Conservation (phyloP, 2,888 invertebrate genomes). For the Nemotelus pantherinus region DNA sequence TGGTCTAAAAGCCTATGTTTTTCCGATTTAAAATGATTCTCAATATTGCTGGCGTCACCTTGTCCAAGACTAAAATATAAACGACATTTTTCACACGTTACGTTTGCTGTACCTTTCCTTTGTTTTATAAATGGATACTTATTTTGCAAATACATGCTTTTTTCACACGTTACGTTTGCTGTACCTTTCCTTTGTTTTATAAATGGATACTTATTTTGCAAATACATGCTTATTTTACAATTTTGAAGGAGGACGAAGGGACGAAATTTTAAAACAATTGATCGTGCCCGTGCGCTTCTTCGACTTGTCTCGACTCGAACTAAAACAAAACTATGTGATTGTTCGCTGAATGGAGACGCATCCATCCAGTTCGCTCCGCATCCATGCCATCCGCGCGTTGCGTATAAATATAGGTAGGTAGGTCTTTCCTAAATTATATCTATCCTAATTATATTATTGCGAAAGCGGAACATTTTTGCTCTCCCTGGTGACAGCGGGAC, state of each 20-base stretch:
- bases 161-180: constrained; percentile 52
- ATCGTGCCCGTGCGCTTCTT: background rate
- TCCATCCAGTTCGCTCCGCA: too few species aligned
- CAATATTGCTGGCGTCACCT: constrained; percentile 51
- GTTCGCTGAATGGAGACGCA: constrained; percentile 1
- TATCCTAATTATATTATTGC: too few species aligned
- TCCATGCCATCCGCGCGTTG: too few species aligned
- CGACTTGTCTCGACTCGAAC: background rate
- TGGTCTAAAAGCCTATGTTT: too few species aligned
- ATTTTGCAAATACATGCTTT: constrained; percentile 50
- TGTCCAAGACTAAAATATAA: constrained; percentile 47
- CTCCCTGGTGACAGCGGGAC: too few species aligned
- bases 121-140: constrained; percentile 53
- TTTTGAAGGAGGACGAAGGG: too few species aligned
- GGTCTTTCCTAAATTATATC: too few species aligned
- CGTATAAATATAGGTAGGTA: too few species aligned
- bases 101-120: constrained; percentile 43
- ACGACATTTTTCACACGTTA: constrained; percentile 50
- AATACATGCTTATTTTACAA: too few species aligned
- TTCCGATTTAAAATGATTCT: too few species aligned
- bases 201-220: background rate
- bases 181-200: constrained; percentile 26
- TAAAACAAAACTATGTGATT: constrained; percentile 9
- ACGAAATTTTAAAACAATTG: too few species aligned
- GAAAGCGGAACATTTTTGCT: too few species aligned